phyloP scores from a whole-genome alignment of 2,113 vertebrate species.

The Nannobrachium achirus region DNA sequence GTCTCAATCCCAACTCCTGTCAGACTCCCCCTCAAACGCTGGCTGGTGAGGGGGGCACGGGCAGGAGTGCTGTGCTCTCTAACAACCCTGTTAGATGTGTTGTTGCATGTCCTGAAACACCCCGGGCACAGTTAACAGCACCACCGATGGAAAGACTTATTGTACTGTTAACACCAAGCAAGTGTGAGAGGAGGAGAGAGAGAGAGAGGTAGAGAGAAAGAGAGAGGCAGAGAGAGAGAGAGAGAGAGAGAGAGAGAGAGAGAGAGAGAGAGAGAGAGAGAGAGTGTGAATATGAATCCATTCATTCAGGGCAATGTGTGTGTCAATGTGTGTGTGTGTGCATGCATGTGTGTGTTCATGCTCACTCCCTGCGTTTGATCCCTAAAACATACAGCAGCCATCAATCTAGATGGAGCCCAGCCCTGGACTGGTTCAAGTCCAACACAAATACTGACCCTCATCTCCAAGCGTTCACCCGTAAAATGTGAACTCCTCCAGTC shows the following conservation, averaged over 20 bases:
- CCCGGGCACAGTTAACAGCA: conserved; percentile 12
- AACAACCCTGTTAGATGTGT: neutral
- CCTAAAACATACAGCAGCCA: conserved; percentile 30
- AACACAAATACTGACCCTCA: conserved; percentile 51
- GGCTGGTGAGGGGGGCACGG: neutral
- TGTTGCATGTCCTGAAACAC: conserved; percentile 15
- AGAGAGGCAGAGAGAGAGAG: neutral
- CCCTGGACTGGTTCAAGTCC: conserved; percentile 30
- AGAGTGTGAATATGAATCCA: conserved; percentile 27
- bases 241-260: neutral
- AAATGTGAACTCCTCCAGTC: conserved; percentile 13
- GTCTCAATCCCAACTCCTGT: conserved; percentile 13
- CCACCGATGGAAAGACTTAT: conserved; percentile 5
- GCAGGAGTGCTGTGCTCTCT: neutral
- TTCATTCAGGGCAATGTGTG: conserved; percentile 45
- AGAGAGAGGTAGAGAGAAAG: neutral
- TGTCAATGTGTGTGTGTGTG: conserved; percentile 3
- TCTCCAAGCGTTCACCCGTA: conserved; percentile 28
- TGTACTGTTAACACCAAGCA: conserved; percentile 13
- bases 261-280: conserved; percentile 7
- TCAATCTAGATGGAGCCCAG: conserved; percentile 25
- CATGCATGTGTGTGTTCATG: conserved; percentile 30
- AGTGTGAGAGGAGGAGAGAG: neutral
- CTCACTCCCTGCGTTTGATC: conserved; percentile 34
- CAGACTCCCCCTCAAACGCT: neutral